Evolutionary conservation across 1,140 invertebrate species (phyloP).

Genomic region (Micrasema minimum): DNA sequence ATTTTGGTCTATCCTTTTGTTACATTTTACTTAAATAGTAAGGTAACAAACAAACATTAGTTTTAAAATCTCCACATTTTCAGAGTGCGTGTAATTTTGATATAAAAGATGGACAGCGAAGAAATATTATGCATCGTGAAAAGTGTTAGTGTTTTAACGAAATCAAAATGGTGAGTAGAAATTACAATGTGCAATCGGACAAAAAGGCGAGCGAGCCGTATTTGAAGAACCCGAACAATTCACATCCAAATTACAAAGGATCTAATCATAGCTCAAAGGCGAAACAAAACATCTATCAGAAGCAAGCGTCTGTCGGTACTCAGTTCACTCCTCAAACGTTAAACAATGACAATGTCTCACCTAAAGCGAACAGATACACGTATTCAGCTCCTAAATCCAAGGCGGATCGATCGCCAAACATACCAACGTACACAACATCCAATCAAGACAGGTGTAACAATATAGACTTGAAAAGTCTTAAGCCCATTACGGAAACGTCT

Average conservation of each 20-base stretch:
- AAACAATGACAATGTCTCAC: constrained; percentile 20
- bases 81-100: neutral
- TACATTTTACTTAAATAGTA: too few relatives aligned
- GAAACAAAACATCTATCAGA: constrained; percentile 51
- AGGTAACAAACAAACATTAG: neutral
- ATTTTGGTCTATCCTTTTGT: too few relatives aligned
- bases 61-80: neutral
- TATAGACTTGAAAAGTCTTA: constrained; percentile 44
- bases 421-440: constrained; percentile 45
- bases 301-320: constrained; percentile 49
- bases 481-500: constrained; percentile 6
- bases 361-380: constrained; percentile 31
- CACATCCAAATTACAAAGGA: constrained; percentile 5
- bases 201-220: constrained; percentile 38
- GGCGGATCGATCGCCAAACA: constrained; percentile 34
- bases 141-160: neutral
- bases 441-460: constrained; percentile 45
- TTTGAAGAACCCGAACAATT: constrained; percentile 47
- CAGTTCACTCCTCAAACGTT: constrained; percentile 34
- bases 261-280: constrained; percentile 34
- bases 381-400: constrained; percentile 42
- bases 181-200: constrained; percentile 50
- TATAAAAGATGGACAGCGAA: neutral
- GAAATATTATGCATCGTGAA: neutral
- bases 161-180: constrained; percentile 51